These are phyloP conservation scores for Nematopogon swammerdamellus DNA, from an alignment of 2,888 invertebrate genomes.

Conservation along the genomic window DNA sequence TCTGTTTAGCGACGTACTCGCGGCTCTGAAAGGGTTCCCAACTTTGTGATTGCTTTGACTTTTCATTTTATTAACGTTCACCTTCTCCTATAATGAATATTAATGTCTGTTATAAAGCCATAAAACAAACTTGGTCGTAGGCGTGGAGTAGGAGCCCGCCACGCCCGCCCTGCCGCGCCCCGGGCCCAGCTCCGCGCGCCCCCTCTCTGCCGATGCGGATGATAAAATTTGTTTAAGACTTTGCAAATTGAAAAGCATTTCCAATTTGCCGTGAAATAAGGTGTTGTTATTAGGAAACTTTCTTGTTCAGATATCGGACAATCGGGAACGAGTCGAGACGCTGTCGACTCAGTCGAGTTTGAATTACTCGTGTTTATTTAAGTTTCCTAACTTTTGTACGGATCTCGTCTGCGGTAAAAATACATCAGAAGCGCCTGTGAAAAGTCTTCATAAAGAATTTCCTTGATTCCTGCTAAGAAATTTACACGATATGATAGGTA, in stretches of 20 bases:
- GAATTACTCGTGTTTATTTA: background rate
- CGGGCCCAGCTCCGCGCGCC: background rate
- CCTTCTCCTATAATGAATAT: conserved; percentile 41
- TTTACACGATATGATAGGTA: too few relatives aligned
- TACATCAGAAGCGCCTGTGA: background rate
- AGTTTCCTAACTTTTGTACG: background rate
- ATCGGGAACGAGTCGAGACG: background rate
- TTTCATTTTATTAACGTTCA: background rate
- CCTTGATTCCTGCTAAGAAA: background rate
- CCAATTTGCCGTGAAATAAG: background rate
- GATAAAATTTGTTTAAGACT: background rate
- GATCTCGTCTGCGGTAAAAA: background rate
- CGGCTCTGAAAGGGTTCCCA: background rate
- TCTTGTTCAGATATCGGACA: background rate
- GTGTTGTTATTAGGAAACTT: background rate
- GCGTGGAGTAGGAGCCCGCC: background rate
- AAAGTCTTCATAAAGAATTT: background rate
- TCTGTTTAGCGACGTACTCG: background rate
- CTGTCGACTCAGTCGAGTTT: background rate
- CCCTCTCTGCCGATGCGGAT: background rate
- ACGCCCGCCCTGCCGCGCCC: background rate
- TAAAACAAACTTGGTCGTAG: conserved; percentile 49
- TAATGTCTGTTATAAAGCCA: conserved; percentile 50
- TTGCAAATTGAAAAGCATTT: background rate
- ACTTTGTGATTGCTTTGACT: background rate